These are phyloP conservation scores for Ciona savignyi DNA, from an alignment of 23 tunicate species.

Conservation along the genomic window DNA sequence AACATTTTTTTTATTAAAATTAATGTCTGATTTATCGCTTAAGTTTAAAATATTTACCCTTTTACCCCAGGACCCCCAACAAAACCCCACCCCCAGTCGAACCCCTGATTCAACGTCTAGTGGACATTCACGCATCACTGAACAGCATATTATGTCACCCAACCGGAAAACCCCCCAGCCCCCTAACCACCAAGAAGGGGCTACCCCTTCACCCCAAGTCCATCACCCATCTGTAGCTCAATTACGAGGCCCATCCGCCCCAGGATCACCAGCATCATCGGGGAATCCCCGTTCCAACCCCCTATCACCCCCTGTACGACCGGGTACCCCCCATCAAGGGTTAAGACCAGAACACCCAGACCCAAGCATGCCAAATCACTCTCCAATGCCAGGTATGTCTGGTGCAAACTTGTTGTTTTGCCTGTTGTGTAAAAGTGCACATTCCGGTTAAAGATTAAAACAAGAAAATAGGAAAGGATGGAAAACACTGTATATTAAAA, in stretches of 20 bases:
- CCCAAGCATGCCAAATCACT: constrained; percentile 6
- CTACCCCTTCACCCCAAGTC: constrained; percentile 9
- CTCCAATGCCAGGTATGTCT: constrained; percentile 20
- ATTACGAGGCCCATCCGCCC: constrained; percentile 42
- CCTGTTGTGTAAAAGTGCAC: no score
- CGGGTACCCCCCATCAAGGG: constrained; percentile 42
- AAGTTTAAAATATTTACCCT: background rate
- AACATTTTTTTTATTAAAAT: no score
- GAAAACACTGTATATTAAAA: no score
- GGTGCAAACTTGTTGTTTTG: no score
- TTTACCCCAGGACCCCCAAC: background rate
- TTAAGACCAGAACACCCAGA: constrained; percentile 36
- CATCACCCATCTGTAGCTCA: constrained; percentile 50
- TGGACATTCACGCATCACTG: constrained; percentile 2
- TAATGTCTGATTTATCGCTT: no score
- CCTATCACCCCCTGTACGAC: constrained; percentile 48
- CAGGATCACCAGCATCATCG: constrained; percentile 30
- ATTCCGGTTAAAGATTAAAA: no score
- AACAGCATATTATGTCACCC: constrained; percentile 46
- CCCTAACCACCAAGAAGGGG: constrained; percentile 2
- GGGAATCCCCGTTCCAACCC: constrained; percentile 28
- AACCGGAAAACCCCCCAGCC: constrained; percentile 30
- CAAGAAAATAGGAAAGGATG: no score
- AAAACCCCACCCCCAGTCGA: background rate
- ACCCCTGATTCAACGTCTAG: background rate